Evolutionary conservation across 1,140 invertebrate genomes (phyloP), one percentile per base, ranked within the genome.

Genomic region (Penaeus chinensis): DNA sequence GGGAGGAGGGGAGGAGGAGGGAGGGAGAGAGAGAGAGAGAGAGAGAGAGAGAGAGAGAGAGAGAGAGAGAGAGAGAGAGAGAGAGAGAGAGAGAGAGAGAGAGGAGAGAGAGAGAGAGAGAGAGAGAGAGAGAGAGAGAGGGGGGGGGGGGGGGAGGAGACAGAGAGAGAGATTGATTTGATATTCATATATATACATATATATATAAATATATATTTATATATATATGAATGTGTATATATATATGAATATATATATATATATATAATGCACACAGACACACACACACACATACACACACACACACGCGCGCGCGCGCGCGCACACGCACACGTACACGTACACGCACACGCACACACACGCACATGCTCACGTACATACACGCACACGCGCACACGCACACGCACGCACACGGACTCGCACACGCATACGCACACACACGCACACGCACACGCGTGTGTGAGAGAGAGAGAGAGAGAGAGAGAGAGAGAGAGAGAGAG

Each of bases 361-460:
- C n/a, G n/a, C n/a, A n/a, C n/a, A n/a, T n/a, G n/a, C n/a, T n/a
- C n/a, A n/a, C n/a, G n/a, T n/a, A n/a, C n/a, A n/a, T n/a, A n/a
- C n/a, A 78, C 13, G 22, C 27, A 37, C 76, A 78, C 76, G 22
- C 13, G 47, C 76, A 78, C 76, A 79, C 42, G 61, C 77, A 79
- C 47, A 79, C 77, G 61, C 42, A 79, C 77, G 61, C 47, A 79
- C 5, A 79, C 77, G 61, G 16, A 60, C 42, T 60, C 42, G 61
- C 77, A 79, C 42, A 79, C 4, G 61, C 3, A 20, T 61, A 11
- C 5, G 42, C 24, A 54, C 18, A 22, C 16, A 77, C 60, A 77
- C 74, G 37, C 74, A n/a, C n/a, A n/a, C n/a, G n/a, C n/a, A n/a
- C n/a, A n/a, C n/a, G n/a, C n/a, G n/a, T n/a, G n/a, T n/a, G n/a